Evolutionary conservation across 1,140 invertebrate genomes (phyloP).

Genomic region (Megalopta genalis): DNA sequence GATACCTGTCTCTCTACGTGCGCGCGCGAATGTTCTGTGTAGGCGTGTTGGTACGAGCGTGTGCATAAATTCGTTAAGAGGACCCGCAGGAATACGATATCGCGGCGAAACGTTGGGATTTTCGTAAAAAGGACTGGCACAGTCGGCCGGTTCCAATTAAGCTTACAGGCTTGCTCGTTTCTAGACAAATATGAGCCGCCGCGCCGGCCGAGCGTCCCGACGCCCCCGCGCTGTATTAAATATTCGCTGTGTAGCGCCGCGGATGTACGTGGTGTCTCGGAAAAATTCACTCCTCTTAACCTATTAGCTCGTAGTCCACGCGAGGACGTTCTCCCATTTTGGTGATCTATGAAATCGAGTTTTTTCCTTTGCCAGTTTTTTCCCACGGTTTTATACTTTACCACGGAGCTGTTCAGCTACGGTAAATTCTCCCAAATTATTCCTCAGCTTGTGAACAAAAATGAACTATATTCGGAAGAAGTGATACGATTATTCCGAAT

Average conservation of each 20-base stretch:
- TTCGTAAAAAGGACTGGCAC: slow-evolving; percentile 41
- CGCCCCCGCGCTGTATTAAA: slow-evolving; percentile 35
- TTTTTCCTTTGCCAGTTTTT: no score
- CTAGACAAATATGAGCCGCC: slow-evolving; percentile 51
- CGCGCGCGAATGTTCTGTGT: no score
- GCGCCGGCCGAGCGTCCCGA: slow-evolving; percentile 39
- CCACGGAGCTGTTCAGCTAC: no score
- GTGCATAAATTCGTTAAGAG: slow-evolving; percentile 44
- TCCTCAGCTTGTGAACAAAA: no score
- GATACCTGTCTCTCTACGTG: no score
- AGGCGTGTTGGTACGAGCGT: background rate
- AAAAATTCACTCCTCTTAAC: background rate
- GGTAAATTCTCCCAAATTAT: no score
- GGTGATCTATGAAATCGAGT: no score
- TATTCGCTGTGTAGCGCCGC: slow-evolving; percentile 37
- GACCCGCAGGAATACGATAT: slow-evolving; percentile 31
- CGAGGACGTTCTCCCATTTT: no score
- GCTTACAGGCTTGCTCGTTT: slow-evolving; percentile 40
- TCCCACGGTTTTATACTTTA: no score
- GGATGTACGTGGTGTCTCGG: slow-evolving; percentile 2
- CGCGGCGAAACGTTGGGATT: slow-evolving; percentile 28
- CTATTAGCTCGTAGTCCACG: background rate
- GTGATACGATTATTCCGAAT: no score
- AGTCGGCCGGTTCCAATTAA: slow-evolving; percentile 54
- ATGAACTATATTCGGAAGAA: no score